Evolutionary conservation across 2,113 vertebrate species (phyloP), one percentile per base, ranked within the genome.

Genomic region (Eudyptes chrysolophus): DNA sequence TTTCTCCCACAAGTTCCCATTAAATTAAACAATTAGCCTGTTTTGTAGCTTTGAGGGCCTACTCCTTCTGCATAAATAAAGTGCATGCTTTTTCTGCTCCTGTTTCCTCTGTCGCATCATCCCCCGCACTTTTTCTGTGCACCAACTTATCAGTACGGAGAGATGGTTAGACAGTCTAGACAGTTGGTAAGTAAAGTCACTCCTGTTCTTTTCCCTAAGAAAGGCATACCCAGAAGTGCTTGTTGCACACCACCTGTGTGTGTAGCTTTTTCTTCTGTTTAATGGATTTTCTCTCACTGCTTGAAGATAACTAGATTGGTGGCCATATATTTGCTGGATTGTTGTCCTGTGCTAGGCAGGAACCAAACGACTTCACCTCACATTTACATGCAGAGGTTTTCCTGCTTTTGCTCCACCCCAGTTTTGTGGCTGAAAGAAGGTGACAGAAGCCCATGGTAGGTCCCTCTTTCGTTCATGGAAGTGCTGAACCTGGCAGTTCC

Each of bases 11-110:
- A 84, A 36, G 75, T 94, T 92, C 36, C 54, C 42, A 80, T 70
- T 89, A 91, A 76, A 95, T 89, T 92, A 90, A 96, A 92, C 84
- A 93, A 89, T 94, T 82, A 80, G 54, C 34, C 60, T 72, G 16
- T 52, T 94, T 76, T 55, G 20, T 88, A 79, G 77, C 89, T 93
- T 80, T 87, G 92, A 89, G 87, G 78, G n/a, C 18, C 58, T 74
- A 77, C 51, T 94, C 27, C 16, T 86, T 74, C 62, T 85, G 57
- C 49, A 87, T 72, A 90, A 88, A 86, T 90, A 58, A 95, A 70
- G 20, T 1, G 11, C 74, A 26, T 38, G 57, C 2, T 20, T 88
- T 65, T 84, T 89, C 81, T 55, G 36, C 38, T 96, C 16, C 36
- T 65, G 21, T 70, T 93, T 89, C 36, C 30, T 87, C 61, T 46